These are phyloP conservation scores for Oscheius sp. DNA, from an alignment of 2,888 invertebrate species.

Conservation along the genomic window DNA sequence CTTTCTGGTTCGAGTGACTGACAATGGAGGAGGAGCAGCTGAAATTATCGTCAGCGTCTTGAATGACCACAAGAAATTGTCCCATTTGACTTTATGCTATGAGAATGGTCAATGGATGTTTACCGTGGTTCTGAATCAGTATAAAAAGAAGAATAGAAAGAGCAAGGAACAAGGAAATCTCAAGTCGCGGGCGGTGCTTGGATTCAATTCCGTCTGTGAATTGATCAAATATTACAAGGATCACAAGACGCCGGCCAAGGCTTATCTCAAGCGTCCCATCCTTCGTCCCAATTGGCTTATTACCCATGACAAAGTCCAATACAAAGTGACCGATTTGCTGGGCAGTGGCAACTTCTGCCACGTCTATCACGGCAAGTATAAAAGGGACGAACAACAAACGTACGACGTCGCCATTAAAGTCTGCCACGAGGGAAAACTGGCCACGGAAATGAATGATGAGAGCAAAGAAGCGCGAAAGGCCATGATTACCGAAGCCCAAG, in stretches of 20 bases:
- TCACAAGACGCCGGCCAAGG: neutral
- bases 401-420: slow-evolving; percentile 41
- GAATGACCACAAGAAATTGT: slow-evolving; percentile 24
- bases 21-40: neutral
- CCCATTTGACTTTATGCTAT: slow-evolving; percentile 34
- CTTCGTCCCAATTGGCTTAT: slow-evolving; percentile 54
- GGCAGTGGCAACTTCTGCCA: slow-evolving; percentile 49
- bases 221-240: slow-evolving; percentile 53
- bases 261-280: slow-evolving; percentile 34
- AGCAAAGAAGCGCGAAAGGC: slow-evolving; percentile 42
- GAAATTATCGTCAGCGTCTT: slow-evolving; percentile 33
- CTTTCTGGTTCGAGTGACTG: slow-evolving; percentile 23
- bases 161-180: too few relatives aligned
- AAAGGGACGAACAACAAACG: slow-evolving; percentile 1
- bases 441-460: slow-evolving; percentile 13
- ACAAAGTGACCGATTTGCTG: slow-evolving; percentile 38
- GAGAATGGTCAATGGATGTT: slow-evolving; percentile 3
- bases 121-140: neutral
- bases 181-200: neutral
- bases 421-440: neutral
- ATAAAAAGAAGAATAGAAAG: too few relatives aligned
- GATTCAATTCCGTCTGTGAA: slow-evolving; percentile 42
- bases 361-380: slow-evolving; percentile 46
- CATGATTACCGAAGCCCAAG: slow-evolving; percentile 59
- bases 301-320: slow-evolving; percentile 50